phyloP scores from a whole-genome alignment of 2,113 vertebrate species.

The Pungitius pungitius region DNA sequence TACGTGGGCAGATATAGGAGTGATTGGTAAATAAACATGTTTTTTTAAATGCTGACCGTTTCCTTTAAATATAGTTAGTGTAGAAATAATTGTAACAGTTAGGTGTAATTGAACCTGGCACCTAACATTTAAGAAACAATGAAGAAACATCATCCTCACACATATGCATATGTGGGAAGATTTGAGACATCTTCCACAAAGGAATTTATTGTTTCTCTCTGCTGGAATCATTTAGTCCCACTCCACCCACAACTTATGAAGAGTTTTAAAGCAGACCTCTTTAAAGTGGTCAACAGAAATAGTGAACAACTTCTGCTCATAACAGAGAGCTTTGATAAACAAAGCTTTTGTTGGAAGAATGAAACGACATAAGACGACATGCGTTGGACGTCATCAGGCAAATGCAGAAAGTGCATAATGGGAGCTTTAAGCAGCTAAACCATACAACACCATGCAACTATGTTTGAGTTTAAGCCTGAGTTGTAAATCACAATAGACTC shows the following conservation, averaged over 20 bases:
- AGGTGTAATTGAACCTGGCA: constrained; percentile 8
- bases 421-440: background rate
- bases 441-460: background rate
- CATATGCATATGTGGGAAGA: constrained; percentile 23
- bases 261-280: constrained; percentile 24
- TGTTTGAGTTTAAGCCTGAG: constrained; percentile 13
- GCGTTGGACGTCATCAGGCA: background rate
- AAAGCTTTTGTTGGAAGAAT: background rate
- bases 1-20: background rate
- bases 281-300: constrained; percentile 30
- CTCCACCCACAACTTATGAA: constrained; percentile 6
- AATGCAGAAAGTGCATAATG: background rate
- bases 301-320: constrained; percentile 19
- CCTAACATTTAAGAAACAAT: background rate
- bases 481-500: background rate
- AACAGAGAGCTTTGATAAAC: background rate
- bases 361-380: background rate
- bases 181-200: constrained; percentile 25
- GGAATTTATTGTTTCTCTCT: constrained; percentile 37
- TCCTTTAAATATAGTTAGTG: background rate
- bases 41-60: background rate
- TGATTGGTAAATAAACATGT: background rate
- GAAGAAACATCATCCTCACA: constrained; percentile 22
- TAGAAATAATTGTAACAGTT: background rate
- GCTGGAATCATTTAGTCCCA: constrained; percentile 31